Evolutionary conservation across 2,888 invertebrate species (phyloP), one percentile per base, ranked within the genome.

Genomic region (Ormyrus rosae): DNA sequence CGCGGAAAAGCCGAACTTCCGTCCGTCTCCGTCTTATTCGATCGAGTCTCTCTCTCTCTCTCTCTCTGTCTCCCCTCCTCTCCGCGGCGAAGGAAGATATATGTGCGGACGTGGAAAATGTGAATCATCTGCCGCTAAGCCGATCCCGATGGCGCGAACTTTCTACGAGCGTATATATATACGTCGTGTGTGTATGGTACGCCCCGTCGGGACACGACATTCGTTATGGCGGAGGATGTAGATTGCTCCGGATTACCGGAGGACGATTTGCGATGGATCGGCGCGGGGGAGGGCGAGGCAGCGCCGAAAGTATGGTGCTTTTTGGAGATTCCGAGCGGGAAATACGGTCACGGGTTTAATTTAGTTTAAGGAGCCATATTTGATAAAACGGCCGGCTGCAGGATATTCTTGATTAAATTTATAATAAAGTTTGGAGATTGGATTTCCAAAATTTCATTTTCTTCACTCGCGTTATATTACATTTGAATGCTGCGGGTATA

Each of bases 1-100:
- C 81, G 64, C 70, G 74, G 69, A 61, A 77, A 77, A 81, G 65
- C 68, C 70, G 70, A 80, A 75, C 80, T 80, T 80, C 75, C 75
- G 75, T 70, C 73, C 75, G 48, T 74, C 73, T 53, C 55, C n/a
- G 55, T 61, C 60, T 70, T 67, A 75, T 51, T 53, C 71, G 50
- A 73, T 68, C 73, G 60, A 55, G 73, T 78, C 51, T 51, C 56
- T 5, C 64, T 46, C 51, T 46, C 58, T 34, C 34, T 2, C 34
- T 34, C 34, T 2, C 34, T 2, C 67, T 10, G 0, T 1, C 63
- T 19, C 56, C 48, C 10, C 55, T 56, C 19, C 5, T 6, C 34
- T 34, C 34, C 34, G 34, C 34, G 4, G 34, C 34, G 3, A 4
- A 34, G 34, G 34, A 34, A 34, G 34, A 34, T 34, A 34, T 34